Evolutionary conservation across 2,113 vertebrate species (phyloP), one percentile per base, ranked within the genome.

Genomic region (Australoheros scitulus): DNA sequence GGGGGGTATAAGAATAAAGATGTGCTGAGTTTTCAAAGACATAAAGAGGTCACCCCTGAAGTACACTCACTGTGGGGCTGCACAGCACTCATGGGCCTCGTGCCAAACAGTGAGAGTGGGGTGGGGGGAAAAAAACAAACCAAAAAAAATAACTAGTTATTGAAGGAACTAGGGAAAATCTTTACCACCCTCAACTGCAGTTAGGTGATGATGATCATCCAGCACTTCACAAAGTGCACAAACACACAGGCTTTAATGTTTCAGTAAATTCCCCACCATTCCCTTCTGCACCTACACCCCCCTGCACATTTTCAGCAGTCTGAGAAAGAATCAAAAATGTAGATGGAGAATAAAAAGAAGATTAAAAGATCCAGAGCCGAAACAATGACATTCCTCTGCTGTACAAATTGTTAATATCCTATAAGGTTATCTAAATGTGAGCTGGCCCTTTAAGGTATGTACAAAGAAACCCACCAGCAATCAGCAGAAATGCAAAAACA

Each of bases 321-420:
- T 82, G 94, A 91, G 84, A 87, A 79, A 89, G 92, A 95, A 95
- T 96, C 93, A 95, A 95, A 86, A 96, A 95, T 95, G 47, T 93
- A 94, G 89, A 96, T 94, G 93, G 94, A 96, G 94, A 95, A 87
- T 94, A 96, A 95, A 96, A 96, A 78, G 74, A 87, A 72, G 95
- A 95, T 95, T 95, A 92, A 97, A 96, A 95, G 94, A 96, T 95
- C 96, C 95, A 96, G 96, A 90, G 96, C 96, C 95, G 95, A 96
- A 96, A 96, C 96, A 96, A 95, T 95, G 96, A 97, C 96, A 97
- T 97, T 97, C 97, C 95, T 97, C 96, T 93, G 96, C 96, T 97
- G 97, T 97, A 97, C 97, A 97, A 96, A 96, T 96, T 95, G 97
- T 96, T 96, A 95, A 97, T 96, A 94, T 96, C 96, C 94, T 97